Conservation (phyloP, 2,113 vertebrate species). For the Ceyx cyanopectus region DNA sequence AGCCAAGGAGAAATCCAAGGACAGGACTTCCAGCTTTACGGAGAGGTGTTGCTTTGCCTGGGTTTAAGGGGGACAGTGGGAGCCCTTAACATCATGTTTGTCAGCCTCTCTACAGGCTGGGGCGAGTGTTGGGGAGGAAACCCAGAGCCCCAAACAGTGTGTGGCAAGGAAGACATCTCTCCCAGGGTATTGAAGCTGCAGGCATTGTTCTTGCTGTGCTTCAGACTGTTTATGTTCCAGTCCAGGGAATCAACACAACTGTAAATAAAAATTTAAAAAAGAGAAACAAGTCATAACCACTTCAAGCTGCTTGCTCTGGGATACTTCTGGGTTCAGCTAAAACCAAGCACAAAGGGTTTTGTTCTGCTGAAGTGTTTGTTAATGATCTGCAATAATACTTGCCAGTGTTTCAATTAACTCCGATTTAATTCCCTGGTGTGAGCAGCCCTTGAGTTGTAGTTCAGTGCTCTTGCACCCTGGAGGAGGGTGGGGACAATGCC, state of each 20-base stretch:
- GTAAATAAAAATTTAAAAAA: not conserved
- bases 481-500: not conserved
- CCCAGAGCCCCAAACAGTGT: not conserved
- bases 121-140: not conserved
- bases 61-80: not conserved
- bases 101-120: not conserved
- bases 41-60: not conserved
- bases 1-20: not conserved
- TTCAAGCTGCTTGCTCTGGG: not conserved
- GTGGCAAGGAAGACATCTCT: not conserved
- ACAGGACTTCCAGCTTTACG: not conserved
- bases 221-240: not conserved
- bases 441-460: not conserved
- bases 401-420: not conserved
- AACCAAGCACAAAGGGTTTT: not conserved
- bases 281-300: not conserved
- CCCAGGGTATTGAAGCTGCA: not conserved
- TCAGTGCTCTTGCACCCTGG: not conserved
- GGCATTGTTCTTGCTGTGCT: not conserved
- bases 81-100: accelerated
- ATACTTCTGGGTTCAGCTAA: not conserved
- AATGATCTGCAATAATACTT: not conserved
- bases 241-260: constrained; percentile 7
- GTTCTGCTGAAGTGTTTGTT: not conserved
- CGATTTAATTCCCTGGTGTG: not conserved